These are phyloP conservation scores for Nesoenas mayeri DNA, from an alignment of 2,113 vertebrate species.

Conservation along the genomic window DNA sequence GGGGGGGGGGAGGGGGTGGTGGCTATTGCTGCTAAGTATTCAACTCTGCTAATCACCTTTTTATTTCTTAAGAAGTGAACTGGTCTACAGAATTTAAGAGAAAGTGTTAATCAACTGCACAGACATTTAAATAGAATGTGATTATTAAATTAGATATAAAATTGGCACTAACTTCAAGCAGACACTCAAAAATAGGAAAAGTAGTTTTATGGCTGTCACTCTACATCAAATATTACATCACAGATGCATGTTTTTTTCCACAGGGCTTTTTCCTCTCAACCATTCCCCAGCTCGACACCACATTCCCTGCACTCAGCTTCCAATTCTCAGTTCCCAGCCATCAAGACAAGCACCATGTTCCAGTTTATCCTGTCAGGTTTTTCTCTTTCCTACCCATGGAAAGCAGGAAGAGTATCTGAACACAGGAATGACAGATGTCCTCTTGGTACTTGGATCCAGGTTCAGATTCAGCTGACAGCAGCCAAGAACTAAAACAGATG, in stretches of 20 bases:
- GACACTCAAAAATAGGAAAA: background rate
- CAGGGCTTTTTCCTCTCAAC: background rate
- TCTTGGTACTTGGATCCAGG: background rate
- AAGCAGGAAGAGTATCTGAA: background rate
- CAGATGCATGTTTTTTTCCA: background rate
- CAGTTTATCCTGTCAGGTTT: constrained; percentile 32
- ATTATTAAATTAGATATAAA: background rate
- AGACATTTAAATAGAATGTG: background rate
- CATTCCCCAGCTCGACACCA: background rate
- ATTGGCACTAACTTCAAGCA: background rate
- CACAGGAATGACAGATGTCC: constrained; percentile 36
- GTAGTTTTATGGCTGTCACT: background rate
- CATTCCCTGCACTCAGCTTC: background rate
- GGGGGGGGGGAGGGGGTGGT: too few species aligned
- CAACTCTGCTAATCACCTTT: background rate
- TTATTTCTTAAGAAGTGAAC: background rate
- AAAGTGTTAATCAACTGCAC: background rate
- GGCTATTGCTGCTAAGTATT: background rate
- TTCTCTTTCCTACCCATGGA: background rate
- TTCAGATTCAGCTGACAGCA: background rate
- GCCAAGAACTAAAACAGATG: constrained; percentile 17
- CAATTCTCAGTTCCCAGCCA: background rate
- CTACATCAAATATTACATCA: constrained; percentile 10
- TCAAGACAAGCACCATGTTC: background rate
- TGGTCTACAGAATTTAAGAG: background rate